A percentile compares a stretch with the other conserved stretches of the same genome.
Conservation (phyloP, 2,113 vertebrate genomes). For the Gambusia holbrooki region DNA sequence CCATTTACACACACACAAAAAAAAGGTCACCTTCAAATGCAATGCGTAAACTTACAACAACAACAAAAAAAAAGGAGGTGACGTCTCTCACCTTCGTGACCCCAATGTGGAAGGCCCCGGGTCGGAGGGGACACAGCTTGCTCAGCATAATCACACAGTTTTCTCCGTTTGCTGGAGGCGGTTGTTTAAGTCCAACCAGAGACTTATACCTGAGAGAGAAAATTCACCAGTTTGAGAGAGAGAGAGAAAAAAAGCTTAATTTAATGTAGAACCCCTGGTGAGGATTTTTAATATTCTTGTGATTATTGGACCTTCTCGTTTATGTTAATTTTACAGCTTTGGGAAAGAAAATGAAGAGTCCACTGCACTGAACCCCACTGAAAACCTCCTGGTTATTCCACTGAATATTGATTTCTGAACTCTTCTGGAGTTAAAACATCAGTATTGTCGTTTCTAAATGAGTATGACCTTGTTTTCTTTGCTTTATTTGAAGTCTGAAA, state of each 20-base stretch:
- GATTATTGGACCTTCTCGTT: not conserved
- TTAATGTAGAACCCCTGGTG: not conserved
- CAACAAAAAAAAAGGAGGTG: not conserved
- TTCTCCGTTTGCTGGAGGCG: slow-evolving; percentile 82
- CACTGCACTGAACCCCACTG: too few species aligned
- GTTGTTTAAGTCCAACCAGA: slow-evolving; percentile 83
- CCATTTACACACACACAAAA: slow-evolving; percentile 16
- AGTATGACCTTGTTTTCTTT: too few species aligned
- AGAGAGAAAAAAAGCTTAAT: not conserved
- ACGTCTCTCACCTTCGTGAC: slow-evolving; percentile 87
- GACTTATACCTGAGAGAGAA: slow-evolving; percentile 88
- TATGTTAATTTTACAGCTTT: too few species aligned
- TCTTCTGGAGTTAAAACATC: too few species aligned
- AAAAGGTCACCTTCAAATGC: too few species aligned
- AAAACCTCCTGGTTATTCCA: too few species aligned
- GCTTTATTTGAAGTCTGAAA: too few species aligned
- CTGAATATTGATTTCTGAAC: too few species aligned
- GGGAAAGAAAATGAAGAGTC: too few species aligned
- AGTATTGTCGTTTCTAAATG: too few species aligned
- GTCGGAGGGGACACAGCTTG: slow-evolving; percentile 86
- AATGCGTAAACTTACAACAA: too few species aligned
- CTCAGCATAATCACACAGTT: slow-evolving; percentile 90
- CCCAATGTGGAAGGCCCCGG: slow-evolving; percentile 84
- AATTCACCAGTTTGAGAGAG: not conserved
- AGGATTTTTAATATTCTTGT: not conserved